Conservation (phyloP, 2,888 invertebrate genomes). For the Acheta domesticus region DNA sequence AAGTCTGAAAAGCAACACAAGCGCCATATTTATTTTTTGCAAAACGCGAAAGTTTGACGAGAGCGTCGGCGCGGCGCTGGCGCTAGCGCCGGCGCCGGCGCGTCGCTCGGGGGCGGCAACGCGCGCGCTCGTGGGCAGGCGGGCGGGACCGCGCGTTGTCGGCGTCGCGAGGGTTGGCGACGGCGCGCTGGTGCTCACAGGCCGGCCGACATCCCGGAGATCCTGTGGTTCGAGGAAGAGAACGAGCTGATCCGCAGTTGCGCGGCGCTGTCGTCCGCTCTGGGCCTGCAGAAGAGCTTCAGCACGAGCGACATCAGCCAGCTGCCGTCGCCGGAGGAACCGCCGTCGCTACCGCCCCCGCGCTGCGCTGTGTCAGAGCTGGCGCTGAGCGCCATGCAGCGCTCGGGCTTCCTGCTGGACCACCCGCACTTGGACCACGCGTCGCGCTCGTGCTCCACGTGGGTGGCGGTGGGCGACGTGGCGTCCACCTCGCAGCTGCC, state of each 20-base stretch:
- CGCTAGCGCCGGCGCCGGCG: too few species aligned
- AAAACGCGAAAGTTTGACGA: too few species aligned
- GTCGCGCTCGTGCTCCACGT: slow-evolving; percentile 76
- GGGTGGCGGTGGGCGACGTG: slow-evolving; percentile 79
- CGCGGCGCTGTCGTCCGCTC: slow-evolving; percentile 71
- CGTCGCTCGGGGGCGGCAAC: too few species aligned
- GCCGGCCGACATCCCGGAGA: slow-evolving; percentile 61
- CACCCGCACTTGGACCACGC: slow-evolving; percentile 59
- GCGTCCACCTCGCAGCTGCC: slow-evolving; percentile 75
- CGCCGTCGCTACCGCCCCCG: slow-evolving; percentile 43
- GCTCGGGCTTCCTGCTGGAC: slow-evolving; percentile 54
- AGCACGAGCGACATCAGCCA: slow-evolving; percentile 75
- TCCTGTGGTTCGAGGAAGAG: slow-evolving; percentile 69
- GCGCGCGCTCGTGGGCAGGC: too few species aligned
- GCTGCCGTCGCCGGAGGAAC: slow-evolving; percentile 52
- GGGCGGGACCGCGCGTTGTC: too few species aligned
- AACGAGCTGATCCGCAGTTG: slow-evolving; percentile 75
- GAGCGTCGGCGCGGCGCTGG: too few species aligned
- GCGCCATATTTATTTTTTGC: too few species aligned
- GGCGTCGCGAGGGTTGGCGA: neutral
- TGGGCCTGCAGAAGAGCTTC: slow-evolving; percentile 73
- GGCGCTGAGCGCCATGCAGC: slow-evolving; percentile 57
- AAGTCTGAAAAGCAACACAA: too few species aligned
- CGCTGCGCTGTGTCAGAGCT: slow-evolving; percentile 55
- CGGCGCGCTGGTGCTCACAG: slow-evolving; percentile 43